Percentiles rank a stretch among this genome's conserved stretches.
Evolutionary conservation across 2,888 invertebrate genomes (phyloP).

Genomic region (Panzeria rudis): DNA sequence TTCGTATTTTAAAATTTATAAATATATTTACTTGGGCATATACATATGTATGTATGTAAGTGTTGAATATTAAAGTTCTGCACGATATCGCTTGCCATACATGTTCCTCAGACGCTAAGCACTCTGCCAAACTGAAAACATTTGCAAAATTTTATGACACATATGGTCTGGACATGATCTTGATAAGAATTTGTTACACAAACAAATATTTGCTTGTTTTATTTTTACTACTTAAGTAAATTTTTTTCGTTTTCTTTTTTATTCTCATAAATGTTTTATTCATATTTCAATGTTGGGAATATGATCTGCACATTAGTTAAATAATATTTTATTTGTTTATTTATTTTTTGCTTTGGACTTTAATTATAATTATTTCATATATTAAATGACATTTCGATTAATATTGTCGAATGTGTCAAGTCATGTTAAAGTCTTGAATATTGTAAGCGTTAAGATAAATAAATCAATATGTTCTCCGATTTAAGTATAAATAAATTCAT

Average conservation of each 20-base stretch:
- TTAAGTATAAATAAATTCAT: background rate
- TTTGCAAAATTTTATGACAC: slow-evolving; percentile 42
- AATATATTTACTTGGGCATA: background rate
- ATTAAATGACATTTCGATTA: slow-evolving; percentile 44
- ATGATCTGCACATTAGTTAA: slow-evolving; percentile 11
- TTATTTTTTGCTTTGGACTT: slow-evolving; percentile 18
- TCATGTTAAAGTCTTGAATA: slow-evolving; percentile 16
- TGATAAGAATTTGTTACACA: slow-evolving; percentile 61
- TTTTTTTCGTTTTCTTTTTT: background rate
- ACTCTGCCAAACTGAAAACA: slow-evolving; percentile 27
- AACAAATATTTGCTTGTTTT: slow-evolving; percentile 51
- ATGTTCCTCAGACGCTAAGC: background rate
- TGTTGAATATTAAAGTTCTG: slow-evolving; percentile 37
- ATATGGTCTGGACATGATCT: slow-evolving; percentile 60
- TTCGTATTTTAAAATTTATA: no score
- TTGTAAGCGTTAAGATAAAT: slow-evolving; percentile 7
- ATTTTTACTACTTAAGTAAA: background rate
- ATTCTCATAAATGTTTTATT: slow-evolving; percentile 45
- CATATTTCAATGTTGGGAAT: slow-evolving; percentile 41
- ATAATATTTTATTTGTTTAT: background rate
- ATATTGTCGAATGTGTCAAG: slow-evolving; percentile 22
- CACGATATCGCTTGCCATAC: slow-evolving; percentile 48
- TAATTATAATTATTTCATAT: slow-evolving; percentile 46
- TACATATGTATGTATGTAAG: background rate
- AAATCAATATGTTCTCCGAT: slow-evolving; percentile 10